A percentile compares a stretch with the other conserved stretches of the same genome.
Evolutionary conservation across 1,140 invertebrate species (phyloP).

Genomic region (Heterodera schachtii): DNA sequence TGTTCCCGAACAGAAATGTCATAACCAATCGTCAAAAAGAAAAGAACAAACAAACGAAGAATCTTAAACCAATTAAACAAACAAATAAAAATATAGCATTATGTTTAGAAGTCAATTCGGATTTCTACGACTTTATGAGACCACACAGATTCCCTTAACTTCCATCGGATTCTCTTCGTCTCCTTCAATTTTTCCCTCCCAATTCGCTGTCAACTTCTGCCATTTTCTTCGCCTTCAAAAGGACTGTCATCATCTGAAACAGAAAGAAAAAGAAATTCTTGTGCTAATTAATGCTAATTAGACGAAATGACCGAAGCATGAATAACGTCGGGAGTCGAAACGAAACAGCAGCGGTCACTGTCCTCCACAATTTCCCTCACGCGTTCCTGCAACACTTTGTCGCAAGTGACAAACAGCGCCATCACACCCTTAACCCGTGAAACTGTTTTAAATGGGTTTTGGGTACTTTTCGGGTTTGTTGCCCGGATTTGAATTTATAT

Average conservation of each 20-base stretch:
- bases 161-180: no score
- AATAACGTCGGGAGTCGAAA: conserved; percentile 53
- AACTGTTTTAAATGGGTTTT: conserved; percentile 20
- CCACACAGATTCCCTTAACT: background rate
- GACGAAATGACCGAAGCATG: conserved; percentile 38
- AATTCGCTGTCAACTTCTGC: background rate
- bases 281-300: background rate
- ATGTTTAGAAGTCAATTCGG: background rate
- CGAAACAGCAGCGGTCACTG: conserved; percentile 37
- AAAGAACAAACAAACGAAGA: background rate
- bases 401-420: conserved; percentile 46
- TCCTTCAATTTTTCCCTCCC: background rate
- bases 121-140: background rate
- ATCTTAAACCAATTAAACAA: background rate
- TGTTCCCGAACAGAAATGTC: no score
- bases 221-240: background rate
- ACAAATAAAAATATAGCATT: background rate
- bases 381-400: conserved; percentile 30
- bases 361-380: conserved; percentile 36
- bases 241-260: conserved; percentile 24
- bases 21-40: background rate
- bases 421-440: conserved; percentile 36
- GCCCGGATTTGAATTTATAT: no score
- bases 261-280: background rate
- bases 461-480: no score